Conservation (phyloP, 2,797 vertebrate genomes). For the Clamator glandarius region DNA sequence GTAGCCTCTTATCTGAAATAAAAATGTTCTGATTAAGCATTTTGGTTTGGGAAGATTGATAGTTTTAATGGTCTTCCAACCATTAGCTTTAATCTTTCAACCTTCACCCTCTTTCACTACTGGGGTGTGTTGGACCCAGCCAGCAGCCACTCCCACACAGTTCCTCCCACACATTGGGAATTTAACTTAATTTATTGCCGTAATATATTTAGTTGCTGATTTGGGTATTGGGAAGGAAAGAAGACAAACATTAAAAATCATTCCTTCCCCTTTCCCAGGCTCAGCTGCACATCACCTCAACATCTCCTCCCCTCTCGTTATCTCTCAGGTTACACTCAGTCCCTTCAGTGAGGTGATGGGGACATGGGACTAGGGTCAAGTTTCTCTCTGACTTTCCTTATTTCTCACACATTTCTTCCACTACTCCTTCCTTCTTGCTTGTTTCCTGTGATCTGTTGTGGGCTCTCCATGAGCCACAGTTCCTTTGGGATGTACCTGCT, state of each 20-base stretch:
- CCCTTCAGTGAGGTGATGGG: neutral
- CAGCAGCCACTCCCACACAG: neutral
- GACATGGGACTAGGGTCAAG: neutral
- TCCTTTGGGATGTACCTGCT: neutral
- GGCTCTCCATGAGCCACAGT: neutral
- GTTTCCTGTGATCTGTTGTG: neutral
- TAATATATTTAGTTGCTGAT: neutral
- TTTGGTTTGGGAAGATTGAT: neutral
- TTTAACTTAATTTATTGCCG: neutral
- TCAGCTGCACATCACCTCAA: neutral
- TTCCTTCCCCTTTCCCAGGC: constrained; percentile 57
- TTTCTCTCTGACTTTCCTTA: neutral
- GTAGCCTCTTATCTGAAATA: neutral
- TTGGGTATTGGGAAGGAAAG: neutral
- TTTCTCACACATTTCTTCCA: constrained; percentile 14
- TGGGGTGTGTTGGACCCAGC: neutral
- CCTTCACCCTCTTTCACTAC: neutral
- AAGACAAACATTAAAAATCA: constrained; percentile 1
- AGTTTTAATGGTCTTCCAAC: neutral
- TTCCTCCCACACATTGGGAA: neutral
- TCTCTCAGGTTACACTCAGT: neutral
- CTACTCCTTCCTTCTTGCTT: neutral
- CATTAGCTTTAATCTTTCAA: neutral
- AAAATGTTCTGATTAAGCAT: neutral
- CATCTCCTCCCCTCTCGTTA: neutral